A percentile compares a stretch with the other conserved stretches of the same genome.
These are phyloP conservation scores for Drosophila multiciliata DNA, from an alignment of 2,888 invertebrate species.

Conservation along the genomic window DNA sequence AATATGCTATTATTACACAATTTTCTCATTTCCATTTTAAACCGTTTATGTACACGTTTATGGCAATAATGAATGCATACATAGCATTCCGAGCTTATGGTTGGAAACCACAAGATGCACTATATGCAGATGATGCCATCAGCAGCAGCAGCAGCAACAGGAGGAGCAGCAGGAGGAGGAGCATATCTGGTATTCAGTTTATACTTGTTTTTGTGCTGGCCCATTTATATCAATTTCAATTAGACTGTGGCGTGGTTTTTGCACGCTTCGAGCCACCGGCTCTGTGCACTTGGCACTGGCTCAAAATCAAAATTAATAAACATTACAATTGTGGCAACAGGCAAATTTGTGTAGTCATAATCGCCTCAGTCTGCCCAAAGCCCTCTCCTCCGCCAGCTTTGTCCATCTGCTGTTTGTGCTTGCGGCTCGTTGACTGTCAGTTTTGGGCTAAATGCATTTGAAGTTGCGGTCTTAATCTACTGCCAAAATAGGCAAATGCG, in stretches of 20 bases:
- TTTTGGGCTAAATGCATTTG: slow-evolving; percentile 53
- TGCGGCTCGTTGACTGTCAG: slow-evolving; percentile 16
- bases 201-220: slow-evolving; percentile 30
- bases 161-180: background rate
- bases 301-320: slow-evolving; percentile 68
- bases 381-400: background rate
- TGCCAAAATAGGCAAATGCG: slow-evolving; percentile 53
- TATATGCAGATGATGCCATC: slow-evolving; percentile 78
- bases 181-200: slow-evolving; percentile 4
- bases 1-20: slow-evolving; percentile 12
- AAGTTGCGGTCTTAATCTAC: slow-evolving; percentile 53
- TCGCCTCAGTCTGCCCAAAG: slow-evolving; percentile 35
- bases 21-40: background rate
- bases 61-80: background rate
- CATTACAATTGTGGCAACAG: slow-evolving; percentile 63
- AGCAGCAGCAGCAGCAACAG: background rate
- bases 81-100: slow-evolving; percentile 21
- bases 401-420: background rate
- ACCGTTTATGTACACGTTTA: background rate
- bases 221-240: slow-evolving; percentile 67
- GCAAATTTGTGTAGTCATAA: slow-evolving; percentile 71
- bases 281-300: slow-evolving; percentile 50
- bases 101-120: slow-evolving; percentile 76
- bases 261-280: slow-evolving; percentile 5
- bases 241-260: slow-evolving; percentile 49